Conservation (phyloP, 2,888 invertebrate species). For the Epinotia nisella region DNA sequence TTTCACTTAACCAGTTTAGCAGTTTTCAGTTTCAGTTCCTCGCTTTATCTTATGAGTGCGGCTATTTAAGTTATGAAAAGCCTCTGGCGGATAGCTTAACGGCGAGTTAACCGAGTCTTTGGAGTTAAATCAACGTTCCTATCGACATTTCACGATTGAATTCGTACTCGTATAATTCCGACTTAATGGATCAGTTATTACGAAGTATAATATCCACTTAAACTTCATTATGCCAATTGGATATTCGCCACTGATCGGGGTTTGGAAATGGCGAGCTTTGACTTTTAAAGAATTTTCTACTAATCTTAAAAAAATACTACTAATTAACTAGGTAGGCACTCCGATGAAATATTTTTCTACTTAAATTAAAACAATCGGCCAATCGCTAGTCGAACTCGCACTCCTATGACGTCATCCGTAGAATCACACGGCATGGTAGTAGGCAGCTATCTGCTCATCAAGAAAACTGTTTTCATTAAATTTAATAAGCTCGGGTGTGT, state of each 20-base stretch:
- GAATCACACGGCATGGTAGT: not conserved
- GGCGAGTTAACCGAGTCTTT: slow-evolving; percentile 2
- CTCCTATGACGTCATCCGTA: not conserved
- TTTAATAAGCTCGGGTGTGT: not conserved
- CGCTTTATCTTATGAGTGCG: slow-evolving; percentile 12
- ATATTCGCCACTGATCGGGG: not conserved
- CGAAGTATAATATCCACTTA: not conserved
- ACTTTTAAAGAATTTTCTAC: slow-evolving; percentile 5
- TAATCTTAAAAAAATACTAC: not conserved
- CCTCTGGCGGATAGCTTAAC: slow-evolving; percentile 14
- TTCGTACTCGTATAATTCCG: slow-evolving; percentile 1
- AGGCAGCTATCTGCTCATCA: not conserved
- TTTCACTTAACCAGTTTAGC: not conserved
- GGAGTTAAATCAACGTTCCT: slow-evolving; percentile 14
- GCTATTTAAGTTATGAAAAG: slow-evolving; percentile 25
- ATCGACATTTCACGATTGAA: slow-evolving; percentile 13
- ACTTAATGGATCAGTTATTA: slow-evolving; percentile 3
- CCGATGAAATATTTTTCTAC: not conserved
- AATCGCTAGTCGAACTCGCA: not conserved
- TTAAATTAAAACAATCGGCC: not conserved
- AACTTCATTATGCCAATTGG: slow-evolving; percentile 14
- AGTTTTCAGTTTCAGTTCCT: slow-evolving; percentile 14
- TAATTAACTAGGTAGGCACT: not conserved
- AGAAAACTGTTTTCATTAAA: not conserved
- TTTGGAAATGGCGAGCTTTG: slow-evolving; percentile 11